Evolutionary conservation across 1,140 invertebrate species (phyloP), one percentile per base, ranked within the genome.

Genomic region (Sycophaga agraensis): DNA sequence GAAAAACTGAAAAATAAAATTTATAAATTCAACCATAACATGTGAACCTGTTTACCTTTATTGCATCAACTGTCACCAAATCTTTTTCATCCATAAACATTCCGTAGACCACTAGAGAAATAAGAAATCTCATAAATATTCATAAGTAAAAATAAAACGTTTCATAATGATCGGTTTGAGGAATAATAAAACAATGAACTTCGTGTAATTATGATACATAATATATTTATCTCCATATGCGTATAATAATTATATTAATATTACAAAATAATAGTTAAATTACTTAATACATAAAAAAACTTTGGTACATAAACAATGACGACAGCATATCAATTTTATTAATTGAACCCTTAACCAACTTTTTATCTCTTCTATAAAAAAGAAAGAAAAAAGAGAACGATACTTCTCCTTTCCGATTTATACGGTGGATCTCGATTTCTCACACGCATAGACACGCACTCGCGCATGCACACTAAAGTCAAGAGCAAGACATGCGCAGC

Each of bases 261-360:
- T 76, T 79, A 77, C 68, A 79, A 77, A 77, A 69, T 74, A 77
- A 77, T 73, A 68, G 65, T 76, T 71, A 75, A 77, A 74, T 75
- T 77, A 77, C 70, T 77, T 76, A 77, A 76, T 16, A 74, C 72
- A 73, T 77, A 78, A 80, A 63, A 57, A 56, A 57, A 76, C 79
- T 80, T 81, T 81, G 79, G 79, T 81, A 79, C 74, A 75, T 76
- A 79, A 79, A 78, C 71, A 78, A 78, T 78, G 73, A 75, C 70
- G 53, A 63, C 53, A 57, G 24, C 39, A 63, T 58, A 51, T 63
- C 31, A 63, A 60, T 64, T 31, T 63, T 56, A 53, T 56, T 43
- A 64, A 60, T 49, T 37, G 22, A 60, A 62, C 26, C 48, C 60
- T 62, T 50, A 62, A 62, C 56, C 35, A 50, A 55, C 55, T 42